Evolutionary conservation across 2,797 vertebrate species (phyloP), one percentile per base, ranked within the genome.

Genomic region (Sardinella longiceps): DNA sequence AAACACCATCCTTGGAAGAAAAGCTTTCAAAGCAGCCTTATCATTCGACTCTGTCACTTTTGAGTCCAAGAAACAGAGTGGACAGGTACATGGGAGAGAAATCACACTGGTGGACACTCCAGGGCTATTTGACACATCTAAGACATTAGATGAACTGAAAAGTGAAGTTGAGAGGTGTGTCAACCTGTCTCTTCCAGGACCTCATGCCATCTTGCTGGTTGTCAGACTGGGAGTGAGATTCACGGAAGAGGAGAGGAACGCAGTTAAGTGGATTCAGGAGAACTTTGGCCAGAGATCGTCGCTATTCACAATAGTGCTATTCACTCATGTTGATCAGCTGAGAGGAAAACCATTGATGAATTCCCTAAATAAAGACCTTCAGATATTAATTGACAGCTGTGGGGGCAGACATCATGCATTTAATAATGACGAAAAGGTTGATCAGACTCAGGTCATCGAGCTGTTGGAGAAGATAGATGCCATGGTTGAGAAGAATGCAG

Each of bases 221-320:
- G 93, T 95, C 89, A 80, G 91, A 83, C 92, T 95, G 0, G 94
- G 93, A 2, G 93, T 93, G 10, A 88, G 90, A 23, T 94, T 94
- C 89, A 95, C 93, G 0, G 90, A 94, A 18, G 91, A 94, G 85
- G 92, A 94, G 33, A 86, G 90, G 2, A 92, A 93, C 0, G 91
- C 93, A 0, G 91, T 95, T 11, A 93, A 92, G 86, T 94, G 94
- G 94, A 94, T 95, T 91, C 91, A 93, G 87, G 91, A 93, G 11
- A 94, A 94, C 90, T 94, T 94, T 89, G 93, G 94, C 5, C 89
- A 92, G 0, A 92, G 94, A 0, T 93, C 91, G 20, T 91, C 93
- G 84, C 93, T 91, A 91, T 94, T 93, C 90, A 94, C 93, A n/a
- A 94, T 94, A 84, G 92, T 94, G 91, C 88, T 94, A 86, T 95